phyloP scores from a whole-genome alignment of 2,888 invertebrate genomes.

The Platypus cylindrus region DNA sequence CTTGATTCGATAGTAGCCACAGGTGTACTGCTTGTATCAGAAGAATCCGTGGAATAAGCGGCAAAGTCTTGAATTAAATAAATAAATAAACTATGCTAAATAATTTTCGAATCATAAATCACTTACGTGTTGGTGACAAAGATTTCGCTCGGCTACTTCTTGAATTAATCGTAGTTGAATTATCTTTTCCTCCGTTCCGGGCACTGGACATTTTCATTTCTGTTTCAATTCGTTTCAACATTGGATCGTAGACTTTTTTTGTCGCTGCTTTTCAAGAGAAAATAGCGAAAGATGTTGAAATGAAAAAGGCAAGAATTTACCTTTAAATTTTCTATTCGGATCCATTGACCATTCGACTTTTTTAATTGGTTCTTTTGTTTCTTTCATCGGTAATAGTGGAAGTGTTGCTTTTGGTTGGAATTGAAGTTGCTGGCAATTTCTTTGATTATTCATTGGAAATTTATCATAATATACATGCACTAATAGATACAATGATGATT shows the following conservation, averaged over 20 bases:
- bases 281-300: neutral
- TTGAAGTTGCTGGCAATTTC: too few relatives aligned
- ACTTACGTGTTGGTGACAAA: constrained; percentile 14
- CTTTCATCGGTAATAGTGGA: constrained; percentile 15
- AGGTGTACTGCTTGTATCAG: too few relatives aligned
- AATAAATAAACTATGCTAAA: too few relatives aligned
- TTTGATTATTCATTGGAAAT: constrained; percentile 2
- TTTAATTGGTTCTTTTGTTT: constrained; percentile 11
- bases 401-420: constrained; percentile 12
- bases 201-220: constrained; percentile 7
- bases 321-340: constrained; percentile 2
- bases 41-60: too few relatives aligned
- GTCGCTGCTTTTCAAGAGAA: constrained; percentile 17
- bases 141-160: constrained; percentile 5
- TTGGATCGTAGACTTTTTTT: constrained; percentile 15
- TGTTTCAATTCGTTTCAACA: constrained; percentile 10
- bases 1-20: too few relatives aligned
- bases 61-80: too few relatives aligned
- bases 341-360: constrained; percentile 14
- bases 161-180: neutral
- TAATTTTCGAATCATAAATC: too few relatives aligned
- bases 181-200: too few relatives aligned
- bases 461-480: constrained; percentile 22
- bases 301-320: neutral
- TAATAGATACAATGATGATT: constrained; percentile 2